Evolutionary conservation across 2,888 invertebrate genomes (phyloP).

Genomic region (Lasioglossum lativentre): DNA sequence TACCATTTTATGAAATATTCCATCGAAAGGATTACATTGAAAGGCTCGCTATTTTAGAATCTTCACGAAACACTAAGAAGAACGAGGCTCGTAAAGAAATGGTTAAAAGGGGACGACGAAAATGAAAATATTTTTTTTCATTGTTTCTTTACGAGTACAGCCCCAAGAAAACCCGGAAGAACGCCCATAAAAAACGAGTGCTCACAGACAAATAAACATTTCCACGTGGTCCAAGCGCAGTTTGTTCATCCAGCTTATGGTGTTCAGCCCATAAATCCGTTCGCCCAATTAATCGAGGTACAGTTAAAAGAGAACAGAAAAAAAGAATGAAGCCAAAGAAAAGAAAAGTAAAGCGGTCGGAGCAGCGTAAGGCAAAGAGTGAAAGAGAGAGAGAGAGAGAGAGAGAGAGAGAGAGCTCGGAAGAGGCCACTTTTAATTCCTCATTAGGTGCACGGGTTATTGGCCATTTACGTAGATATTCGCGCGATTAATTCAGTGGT

Average conservation of each 20-base stretch:
- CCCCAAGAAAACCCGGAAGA: conserved; percentile 19
- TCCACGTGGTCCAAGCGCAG: conserved; percentile 27
- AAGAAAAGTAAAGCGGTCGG: conserved; percentile 2
- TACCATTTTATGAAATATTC: not conserved
- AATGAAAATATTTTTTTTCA: not conserved
- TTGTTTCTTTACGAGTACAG: not conserved
- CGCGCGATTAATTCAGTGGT: conserved; percentile 57
- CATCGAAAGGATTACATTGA: not conserved
- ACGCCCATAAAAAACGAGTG: not conserved
- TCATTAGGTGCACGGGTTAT: conserved; percentile 54
- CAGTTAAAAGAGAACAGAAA: conserved; percentile 9
- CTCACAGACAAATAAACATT: not conserved
- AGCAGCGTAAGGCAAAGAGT: not conserved
- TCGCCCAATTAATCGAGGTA: conserved; percentile 34
- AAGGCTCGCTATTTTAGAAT: no score
- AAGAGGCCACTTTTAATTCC: conserved; percentile 47
- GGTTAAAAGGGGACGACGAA: not conserved
- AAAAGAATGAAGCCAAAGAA: not conserved
- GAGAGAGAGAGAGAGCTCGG: not conserved
- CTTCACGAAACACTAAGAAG: no score
- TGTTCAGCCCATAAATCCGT: conserved; percentile 41
- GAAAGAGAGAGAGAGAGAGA: no score
- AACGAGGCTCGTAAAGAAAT: no score
- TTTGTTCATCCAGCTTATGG: conserved; percentile 8
- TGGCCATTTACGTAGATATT: conserved; percentile 59